These are phyloP conservation scores for Catharus bicknelli DNA, from an alignment of 2,113 vertebrate genomes.

Conservation along the genomic window DNA sequence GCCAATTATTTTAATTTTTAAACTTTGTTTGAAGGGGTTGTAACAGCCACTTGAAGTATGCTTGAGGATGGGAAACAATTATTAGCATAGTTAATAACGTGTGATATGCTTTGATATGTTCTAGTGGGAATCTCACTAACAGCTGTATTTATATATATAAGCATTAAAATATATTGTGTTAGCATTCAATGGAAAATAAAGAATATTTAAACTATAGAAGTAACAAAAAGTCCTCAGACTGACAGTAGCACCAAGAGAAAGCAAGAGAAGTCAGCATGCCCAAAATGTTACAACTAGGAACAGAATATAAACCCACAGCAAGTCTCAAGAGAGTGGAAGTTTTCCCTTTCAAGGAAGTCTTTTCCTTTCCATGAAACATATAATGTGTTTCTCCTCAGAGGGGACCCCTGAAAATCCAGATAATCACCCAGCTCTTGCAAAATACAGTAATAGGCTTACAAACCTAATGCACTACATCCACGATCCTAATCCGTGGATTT, in stretches of 20 bases:
- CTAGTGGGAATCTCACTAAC: neutral
- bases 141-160: neutral
- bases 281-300: neutral
- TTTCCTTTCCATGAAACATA: neutral
- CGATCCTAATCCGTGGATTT: neutral
- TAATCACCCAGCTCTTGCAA: neutral
- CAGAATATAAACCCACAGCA: neutral
- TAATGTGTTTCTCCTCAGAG: neutral
- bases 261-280: neutral
- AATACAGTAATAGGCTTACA: neutral
- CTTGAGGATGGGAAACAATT: neutral
- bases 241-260: neutral
- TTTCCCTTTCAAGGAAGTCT: neutral
- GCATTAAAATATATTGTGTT: neutral
- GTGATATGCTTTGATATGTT: neutral
- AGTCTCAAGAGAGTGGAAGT: neutral
- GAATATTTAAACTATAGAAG: neutral
- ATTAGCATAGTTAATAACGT: neutral
- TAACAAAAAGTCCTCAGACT: neutral
- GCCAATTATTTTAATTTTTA: neutral
- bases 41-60: neutral
- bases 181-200: conserved; percentile 31
- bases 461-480: neutral
- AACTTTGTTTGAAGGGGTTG: neutral
- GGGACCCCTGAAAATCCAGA: neutral